Evolutionary conservation across 2,113 vertebrate species (phyloP).

Genomic region (Psittacus erithacus): DNA sequence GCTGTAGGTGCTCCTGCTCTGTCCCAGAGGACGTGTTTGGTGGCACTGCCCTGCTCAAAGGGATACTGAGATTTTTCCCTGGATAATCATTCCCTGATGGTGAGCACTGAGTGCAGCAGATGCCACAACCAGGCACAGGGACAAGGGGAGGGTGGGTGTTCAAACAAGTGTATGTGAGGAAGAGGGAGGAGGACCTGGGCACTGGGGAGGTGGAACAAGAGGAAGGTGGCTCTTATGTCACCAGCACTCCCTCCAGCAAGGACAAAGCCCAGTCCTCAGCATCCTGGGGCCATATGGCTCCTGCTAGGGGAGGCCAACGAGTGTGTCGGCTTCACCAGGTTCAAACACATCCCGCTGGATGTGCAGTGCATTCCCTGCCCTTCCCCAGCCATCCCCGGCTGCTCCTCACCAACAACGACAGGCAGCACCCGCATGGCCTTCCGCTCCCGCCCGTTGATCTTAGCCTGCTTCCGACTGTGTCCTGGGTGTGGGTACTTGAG

Average conservation of each 20-base stretch:
- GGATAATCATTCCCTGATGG: background rate
- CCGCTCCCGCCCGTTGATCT: conserved; percentile 89
- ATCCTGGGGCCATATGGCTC: background rate
- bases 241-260: background rate
- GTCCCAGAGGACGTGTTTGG: background rate
- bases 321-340: fast-evolving
- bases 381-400: background rate
- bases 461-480: conserved; percentile 74
- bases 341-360: background rate
- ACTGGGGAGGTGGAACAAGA: background rate
- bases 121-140: background rate
- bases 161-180: fast-evolving
- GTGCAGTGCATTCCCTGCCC: background rate
- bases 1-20: fast-evolving
- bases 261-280: background rate
- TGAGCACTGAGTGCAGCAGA: fast-evolving
- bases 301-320: fast-evolving
- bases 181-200: background rate
- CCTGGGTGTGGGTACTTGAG: conserved; percentile 62
- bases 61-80: fast-evolving
- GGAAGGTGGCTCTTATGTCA: background rate
- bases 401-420: conserved; percentile 89
- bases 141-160: background rate
- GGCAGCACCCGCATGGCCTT: conserved; percentile 94
- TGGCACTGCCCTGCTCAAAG: background rate